phyloP scores from a whole-genome alignment of 2,797 vertebrate species.

The Melanotaenia trifasciata region DNA sequence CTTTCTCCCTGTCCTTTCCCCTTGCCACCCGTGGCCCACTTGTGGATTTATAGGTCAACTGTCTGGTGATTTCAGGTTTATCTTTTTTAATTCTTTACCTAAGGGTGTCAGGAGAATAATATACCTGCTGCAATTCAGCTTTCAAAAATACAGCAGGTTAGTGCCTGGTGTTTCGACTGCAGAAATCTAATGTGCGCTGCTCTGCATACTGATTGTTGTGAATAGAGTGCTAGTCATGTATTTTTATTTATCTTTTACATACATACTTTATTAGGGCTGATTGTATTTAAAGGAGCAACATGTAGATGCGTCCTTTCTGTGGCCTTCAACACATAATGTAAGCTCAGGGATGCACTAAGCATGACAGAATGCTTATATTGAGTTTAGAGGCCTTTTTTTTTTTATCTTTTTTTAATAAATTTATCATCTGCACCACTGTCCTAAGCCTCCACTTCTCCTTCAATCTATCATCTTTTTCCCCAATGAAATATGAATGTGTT shows the following conservation, averaged over 20 bases:
- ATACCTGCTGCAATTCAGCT: conserved; percentile 50
- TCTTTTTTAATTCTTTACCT: conserved; percentile 66
- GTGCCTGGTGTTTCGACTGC: conserved; percentile 42
- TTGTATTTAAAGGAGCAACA: conserved; percentile 23
- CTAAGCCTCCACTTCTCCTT: conserved; percentile 50
- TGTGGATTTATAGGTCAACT: conserved; percentile 74
- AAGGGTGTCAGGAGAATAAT: conserved; percentile 42
- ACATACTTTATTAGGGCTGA: conserved; percentile 14
- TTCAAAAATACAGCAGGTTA: conserved; percentile 23
- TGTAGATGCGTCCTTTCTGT: conserved; percentile 28
- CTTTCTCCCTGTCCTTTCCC: conserved; percentile 32
- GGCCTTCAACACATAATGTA: not conserved
- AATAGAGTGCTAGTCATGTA: conserved; percentile 26
- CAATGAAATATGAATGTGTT: conserved; percentile 51
- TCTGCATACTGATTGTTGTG: conserved; percentile 29
- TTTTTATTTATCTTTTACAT: not conserved
- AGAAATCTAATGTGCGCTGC: conserved; percentile 43
- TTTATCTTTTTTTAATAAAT: not conserved
- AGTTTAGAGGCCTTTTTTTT: not conserved
- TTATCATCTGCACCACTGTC: conserved; percentile 30
- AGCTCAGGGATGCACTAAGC: conserved; percentile 8
- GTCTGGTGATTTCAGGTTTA: conserved; percentile 61
- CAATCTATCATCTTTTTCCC: conserved; percentile 53
- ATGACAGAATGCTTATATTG: not conserved
- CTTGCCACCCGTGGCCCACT: conserved; percentile 54